phyloP scores from a whole-genome alignment of 1,140 invertebrate species.

The Eriosoma lanigerum region DNA sequence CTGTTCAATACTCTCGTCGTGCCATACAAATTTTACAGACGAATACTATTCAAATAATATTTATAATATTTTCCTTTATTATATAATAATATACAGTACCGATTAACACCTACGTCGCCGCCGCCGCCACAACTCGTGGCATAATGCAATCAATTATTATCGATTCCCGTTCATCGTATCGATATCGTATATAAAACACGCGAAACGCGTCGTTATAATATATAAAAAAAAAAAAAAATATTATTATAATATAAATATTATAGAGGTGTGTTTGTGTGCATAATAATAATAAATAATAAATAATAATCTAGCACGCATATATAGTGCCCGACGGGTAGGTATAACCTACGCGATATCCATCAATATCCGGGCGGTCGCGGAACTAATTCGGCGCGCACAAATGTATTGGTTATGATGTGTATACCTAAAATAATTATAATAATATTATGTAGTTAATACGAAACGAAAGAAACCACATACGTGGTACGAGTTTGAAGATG shows the following conservation, averaged over 20 bases:
- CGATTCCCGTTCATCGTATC: conserved; percentile 20
- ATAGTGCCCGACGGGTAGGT: too few species aligned
- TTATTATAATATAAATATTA: too few species aligned
- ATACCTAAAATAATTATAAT: too few species aligned
- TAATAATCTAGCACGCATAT: too few species aligned
- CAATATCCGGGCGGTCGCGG: conserved; percentile 3
- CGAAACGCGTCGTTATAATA: conserved; percentile 8
- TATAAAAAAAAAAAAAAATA: too few species aligned
- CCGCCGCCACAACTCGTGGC: not conserved
- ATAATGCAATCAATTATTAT: not conserved
- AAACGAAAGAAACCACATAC: too few species aligned
- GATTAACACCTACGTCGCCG: conserved; percentile 11
- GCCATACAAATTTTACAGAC: too few species aligned
- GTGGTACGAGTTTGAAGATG: not conserved
- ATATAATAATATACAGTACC: not conserved
- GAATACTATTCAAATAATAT: too few species aligned
- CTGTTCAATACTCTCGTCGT: too few species aligned
- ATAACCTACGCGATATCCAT: not conserved
- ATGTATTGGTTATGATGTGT: too few species aligned
- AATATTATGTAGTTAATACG: not conserved
- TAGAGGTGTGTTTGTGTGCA: not conserved
- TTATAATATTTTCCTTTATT: too few species aligned
- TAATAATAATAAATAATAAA: too few species aligned
- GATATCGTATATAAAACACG: conserved; percentile 21
- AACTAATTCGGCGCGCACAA: not conserved